Evolutionary conservation across 2,113 vertebrate genomes (phyloP), one percentile per base, ranked within the genome.

Genomic region (Lonchura striata): DNA sequence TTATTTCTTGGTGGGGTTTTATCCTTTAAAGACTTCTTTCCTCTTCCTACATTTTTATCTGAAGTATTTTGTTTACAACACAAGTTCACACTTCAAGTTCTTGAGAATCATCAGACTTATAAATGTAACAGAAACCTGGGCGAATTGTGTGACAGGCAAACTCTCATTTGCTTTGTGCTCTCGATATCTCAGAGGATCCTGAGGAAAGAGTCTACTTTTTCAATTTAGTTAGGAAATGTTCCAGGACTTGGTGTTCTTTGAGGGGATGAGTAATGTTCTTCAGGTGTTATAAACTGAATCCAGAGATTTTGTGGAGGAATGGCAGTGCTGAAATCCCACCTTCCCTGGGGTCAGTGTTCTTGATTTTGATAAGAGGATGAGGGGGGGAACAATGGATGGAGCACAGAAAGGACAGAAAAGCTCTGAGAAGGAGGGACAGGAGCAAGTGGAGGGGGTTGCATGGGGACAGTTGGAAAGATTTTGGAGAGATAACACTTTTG

Each of bases 31-130:
- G 52, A 80, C 57, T 94, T 85, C 46, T 79, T 20, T 77, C 66
- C 61, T 50, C 46, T 53, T 94, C 15, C 13, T 88, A 3, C 1
- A 2, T 81, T 93, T 88, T 88, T 86, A 61, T 90, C 72, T 94
- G 92, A 95, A 95, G 92, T 94, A 81, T 97, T 96, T 92, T 97
- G 93, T 95, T 96, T 95, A 86, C 71, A 81, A 49, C 35, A 2
- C 2, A 5, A 91, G 84, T 59, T 47, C 35, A 47, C 52, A 77
- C 92, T 94, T 94, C 80, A 92, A 19, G 72, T 92, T 92, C 72
- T 94, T 71, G 82, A 94, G 93, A 95, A 78, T 86, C 90, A 92
- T 90, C 79, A 61, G 61, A 41, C 61, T 80, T 72, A 75, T 10
- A 92, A 95, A 96, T 92, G 42, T 79, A 84, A 84, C 82, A 18